A percentile compares a stretch with the other conserved stretches of the same genome.
phyloP scores from a whole-genome alignment of 2,797 vertebrate species.

The Hirundo rustica region DNA sequence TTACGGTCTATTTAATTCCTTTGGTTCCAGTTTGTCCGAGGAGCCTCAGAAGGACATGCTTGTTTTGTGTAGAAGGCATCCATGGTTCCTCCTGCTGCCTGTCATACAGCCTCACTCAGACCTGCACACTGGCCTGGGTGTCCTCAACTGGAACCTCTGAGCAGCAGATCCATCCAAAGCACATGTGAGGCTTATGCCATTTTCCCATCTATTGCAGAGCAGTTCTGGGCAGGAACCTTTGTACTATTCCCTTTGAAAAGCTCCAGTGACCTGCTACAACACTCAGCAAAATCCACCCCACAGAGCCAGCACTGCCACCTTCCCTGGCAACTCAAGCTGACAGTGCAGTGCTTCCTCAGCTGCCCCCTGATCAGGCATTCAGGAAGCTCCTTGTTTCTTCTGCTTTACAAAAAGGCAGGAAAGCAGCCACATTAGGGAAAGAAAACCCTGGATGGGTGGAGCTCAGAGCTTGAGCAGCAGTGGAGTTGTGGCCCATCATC shows the following conservation, averaged over 20 bases:
- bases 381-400: background rate
- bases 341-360: background rate
- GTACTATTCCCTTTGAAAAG: background rate
- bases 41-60: background rate
- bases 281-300: background rate
- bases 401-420: background rate
- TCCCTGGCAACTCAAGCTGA: background rate
- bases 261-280: background rate
- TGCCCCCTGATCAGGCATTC: background rate
- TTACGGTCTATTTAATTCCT: background rate
- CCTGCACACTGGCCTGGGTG: background rate
- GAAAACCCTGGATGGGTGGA: background rate
- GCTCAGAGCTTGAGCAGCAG: background rate
- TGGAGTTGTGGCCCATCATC: background rate
- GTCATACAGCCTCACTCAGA: background rate
- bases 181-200: background rate
- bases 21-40: background rate
- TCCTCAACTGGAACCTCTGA: background rate
- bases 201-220: background rate
- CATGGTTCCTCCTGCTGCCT: background rate
- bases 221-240: conserved; percentile 33
- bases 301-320: background rate
- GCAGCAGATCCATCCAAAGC: background rate
- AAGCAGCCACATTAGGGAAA: background rate
- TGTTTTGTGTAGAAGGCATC: background rate